Evolutionary conservation across 2,888 invertebrate genomes (phyloP).

Genomic region (Leucophenga maculata): DNA sequence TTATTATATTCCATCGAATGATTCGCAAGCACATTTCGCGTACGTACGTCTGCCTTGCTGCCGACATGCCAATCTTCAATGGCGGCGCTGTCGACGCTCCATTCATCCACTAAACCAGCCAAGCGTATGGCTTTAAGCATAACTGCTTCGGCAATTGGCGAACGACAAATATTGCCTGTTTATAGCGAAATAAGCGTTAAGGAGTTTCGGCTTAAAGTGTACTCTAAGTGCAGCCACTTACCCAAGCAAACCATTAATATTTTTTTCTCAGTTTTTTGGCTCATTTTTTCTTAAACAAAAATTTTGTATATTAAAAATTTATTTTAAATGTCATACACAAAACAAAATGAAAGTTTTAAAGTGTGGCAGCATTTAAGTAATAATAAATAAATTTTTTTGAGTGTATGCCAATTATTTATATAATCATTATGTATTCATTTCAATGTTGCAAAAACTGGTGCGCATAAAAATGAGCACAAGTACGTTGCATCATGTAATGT

Average conservation of each 20-base stretch:
- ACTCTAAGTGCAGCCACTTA: conserved; percentile 35
- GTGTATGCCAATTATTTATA: too few relatives aligned
- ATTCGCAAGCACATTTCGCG: conserved; percentile 79
- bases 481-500: too few relatives aligned
- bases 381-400: too few relatives aligned
- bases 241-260: conserved; percentile 65
- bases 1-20: conserved; percentile 82
- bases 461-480: too few relatives aligned
- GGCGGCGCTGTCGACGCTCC: conserved; percentile 92
- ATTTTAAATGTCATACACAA: neutral
- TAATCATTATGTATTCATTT: too few relatives aligned
- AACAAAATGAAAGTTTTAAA: too few relatives aligned
- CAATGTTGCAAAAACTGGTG: too few relatives aligned
- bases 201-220: conserved; percentile 16
- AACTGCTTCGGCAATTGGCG: conserved; percentile 95
- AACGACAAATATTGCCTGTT: conserved; percentile 92
- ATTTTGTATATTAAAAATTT: neutral
- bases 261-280: conserved; percentile 34
- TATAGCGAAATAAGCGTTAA: too few relatives aligned
- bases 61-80: conserved; percentile 91
- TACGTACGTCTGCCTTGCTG: conserved; percentile 83
- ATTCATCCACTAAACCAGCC: conserved; percentile 76
- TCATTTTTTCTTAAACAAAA: conserved; percentile 3
- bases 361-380: too few relatives aligned
- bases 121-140: conserved; percentile 82